These are phyloP conservation scores for Thelaira solivaga DNA, from an alignment of 2,888 invertebrate genomes.

Conservation along the genomic window DNA sequence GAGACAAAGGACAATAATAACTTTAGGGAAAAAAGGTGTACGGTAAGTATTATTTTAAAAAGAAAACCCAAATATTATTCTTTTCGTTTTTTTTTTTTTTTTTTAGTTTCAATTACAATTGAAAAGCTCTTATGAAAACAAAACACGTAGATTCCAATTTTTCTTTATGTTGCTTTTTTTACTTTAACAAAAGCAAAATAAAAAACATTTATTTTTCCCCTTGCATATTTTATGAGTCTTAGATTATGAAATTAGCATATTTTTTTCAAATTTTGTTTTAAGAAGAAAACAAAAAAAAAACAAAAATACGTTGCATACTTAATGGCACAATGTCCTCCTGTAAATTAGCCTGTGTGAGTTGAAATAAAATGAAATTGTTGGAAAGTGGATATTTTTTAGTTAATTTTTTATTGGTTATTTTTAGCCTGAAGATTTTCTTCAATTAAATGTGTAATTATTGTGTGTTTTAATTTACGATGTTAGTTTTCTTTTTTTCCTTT, in stretches of 20 bases:
- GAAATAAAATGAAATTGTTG: neutral
- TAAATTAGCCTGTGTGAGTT: slow-evolving; percentile 26
- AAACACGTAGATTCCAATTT: slow-evolving; percentile 60
- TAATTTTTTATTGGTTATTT: slow-evolving; percentile 56
- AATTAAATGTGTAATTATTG: slow-evolving; percentile 77
- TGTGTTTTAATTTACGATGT: slow-evolving; percentile 65
- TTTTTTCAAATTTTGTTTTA: slow-evolving; percentile 63
- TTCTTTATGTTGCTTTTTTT: slow-evolving; percentile 22
- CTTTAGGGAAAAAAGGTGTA: slow-evolving; percentile 32
- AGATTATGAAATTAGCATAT: slow-evolving; percentile 74
- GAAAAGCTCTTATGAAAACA: slow-evolving; percentile 65
- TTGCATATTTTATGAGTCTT: slow-evolving; percentile 62
- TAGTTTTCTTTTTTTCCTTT: slow-evolving; percentile 13
- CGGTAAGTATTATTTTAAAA: neutral
- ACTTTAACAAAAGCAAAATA: too few species aligned
- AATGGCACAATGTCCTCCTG: slow-evolving; percentile 17
- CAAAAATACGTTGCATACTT: slow-evolving; percentile 22
- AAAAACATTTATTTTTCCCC: slow-evolving; percentile 15
- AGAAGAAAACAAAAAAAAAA: slow-evolving; percentile 3
- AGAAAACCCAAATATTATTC: slow-evolving; percentile 59
- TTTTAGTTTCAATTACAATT: slow-evolving; percentile 69
- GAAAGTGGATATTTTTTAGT: neutral
- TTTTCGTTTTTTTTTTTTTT: too few species aligned
- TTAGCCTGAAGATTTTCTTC: slow-evolving; percentile 67
- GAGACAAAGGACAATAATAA: slow-evolving; percentile 49